Percentiles rank a stretch among this genome's conserved stretches.
These are phyloP conservation scores for Oryzias woworae DNA, from an alignment of 2,113 vertebrate species.

Conservation along the genomic window DNA sequence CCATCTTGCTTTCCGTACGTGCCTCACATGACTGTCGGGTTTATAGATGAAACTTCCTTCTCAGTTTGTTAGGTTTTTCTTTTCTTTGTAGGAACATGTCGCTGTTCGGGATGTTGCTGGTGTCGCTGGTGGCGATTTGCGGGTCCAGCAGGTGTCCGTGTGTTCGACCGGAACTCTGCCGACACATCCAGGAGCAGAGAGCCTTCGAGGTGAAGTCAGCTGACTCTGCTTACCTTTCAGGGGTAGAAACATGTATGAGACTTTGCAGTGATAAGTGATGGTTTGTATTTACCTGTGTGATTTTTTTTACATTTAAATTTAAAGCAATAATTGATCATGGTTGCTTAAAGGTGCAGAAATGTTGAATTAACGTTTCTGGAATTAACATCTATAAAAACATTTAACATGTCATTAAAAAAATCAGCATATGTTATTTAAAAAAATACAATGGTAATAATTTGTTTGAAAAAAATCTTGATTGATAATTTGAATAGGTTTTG, in stretches of 20 bases:
- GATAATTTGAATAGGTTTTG: too few relatives aligned
- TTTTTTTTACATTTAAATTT: too few relatives aligned
- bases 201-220: conserved; percentile 62
- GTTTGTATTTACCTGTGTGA: too few relatives aligned
- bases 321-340: too few relatives aligned
- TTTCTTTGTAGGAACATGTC: conserved; percentile 13
- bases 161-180: conserved; percentile 65
- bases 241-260: too few relatives aligned
- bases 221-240: neutral
- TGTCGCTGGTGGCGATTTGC: neutral
- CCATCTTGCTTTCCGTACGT: conserved; percentile 26
- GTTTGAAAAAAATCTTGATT: too few relatives aligned
- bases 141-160: conserved; percentile 67
- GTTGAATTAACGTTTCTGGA: too few relatives aligned
- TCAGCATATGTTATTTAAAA: neutral
- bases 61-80: fast-evolving
- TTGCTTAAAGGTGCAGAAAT: too few relatives aligned
- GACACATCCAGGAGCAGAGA: conserved; percentile 55
- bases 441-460: neutral
- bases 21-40: neutral
- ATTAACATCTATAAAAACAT: too few relatives aligned
- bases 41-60: neutral
- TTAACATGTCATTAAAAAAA: neutral
- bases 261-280: too few relatives aligned
- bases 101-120: conserved; percentile 14